Evolutionary conservation across 2,797 vertebrate species (phyloP), one percentile per base, ranked within the genome.

Genomic region (Huso huso): DNA sequence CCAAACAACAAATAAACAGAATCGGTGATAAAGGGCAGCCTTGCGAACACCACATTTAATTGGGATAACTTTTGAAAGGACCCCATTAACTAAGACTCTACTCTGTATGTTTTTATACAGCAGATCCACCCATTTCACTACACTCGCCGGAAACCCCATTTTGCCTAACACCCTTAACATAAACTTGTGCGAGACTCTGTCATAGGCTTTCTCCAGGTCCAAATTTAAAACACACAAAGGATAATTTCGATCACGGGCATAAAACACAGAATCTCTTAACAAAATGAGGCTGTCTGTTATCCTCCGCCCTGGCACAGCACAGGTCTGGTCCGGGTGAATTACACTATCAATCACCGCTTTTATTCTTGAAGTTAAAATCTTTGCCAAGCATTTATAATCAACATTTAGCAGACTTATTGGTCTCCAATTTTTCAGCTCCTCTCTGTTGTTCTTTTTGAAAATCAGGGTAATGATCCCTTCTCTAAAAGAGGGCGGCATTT

Each of bases 341-440:
- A 66, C 23, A 18, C 23, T 2, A 12, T 37, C 65, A 4, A 66
- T 15, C 8, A 48, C 52, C 58, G 52, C 7, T 37, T 49, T 59
- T 13, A 66, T 2, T 57, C 55, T 10, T 7, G 10, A 6, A 6
- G 23, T 49, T n/a, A 66, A 48, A 5, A 48, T 12, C 48, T 59
- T 66, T n/a, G 6, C 6, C 4, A 48, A 57, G 11, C 58, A 23
- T 18, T 66, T 66, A 48, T 10, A 58, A 57, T 66, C 53, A 4
- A 48, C 10, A 48, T 59, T 58, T 6, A 66, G 23, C 6, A 57
- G 10, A 12, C 52, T 57, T 6, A 59, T 66, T 12, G 53, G 11
- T 48, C 18, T 18, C 65, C 65, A 59, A 15, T 66, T 66, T 48
- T n/a, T n/a, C n/a, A n/a, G n/a, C n/a, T n/a, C n/a, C n/a, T n/a